Evolutionary conservation across 2,888 invertebrate genomes (phyloP).

Genomic region (Zelleria hepariella): DNA sequence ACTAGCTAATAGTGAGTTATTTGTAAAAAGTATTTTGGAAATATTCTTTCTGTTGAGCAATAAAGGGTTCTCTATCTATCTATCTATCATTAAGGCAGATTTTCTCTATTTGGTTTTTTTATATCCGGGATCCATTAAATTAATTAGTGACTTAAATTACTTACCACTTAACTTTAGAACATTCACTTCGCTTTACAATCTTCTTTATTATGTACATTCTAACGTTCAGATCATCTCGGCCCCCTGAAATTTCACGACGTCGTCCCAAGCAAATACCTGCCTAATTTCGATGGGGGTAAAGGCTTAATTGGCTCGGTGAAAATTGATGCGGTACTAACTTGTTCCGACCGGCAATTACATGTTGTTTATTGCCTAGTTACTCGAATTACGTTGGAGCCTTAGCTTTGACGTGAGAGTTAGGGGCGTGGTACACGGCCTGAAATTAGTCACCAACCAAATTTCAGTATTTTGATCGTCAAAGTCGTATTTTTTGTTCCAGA

Average conservation of each 20-base stretch:
- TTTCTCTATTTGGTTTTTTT: no score
- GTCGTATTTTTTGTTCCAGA: neutral
- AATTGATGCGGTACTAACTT: constrained; percentile 21
- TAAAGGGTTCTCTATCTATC: no score
- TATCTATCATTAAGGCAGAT: no score
- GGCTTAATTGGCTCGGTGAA: constrained; percentile 17
- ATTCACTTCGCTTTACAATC: neutral
- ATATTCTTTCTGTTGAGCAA: no score
- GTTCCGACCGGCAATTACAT: constrained; percentile 20
- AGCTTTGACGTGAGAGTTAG: neutral
- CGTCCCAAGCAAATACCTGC: neutral
- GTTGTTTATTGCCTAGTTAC: constrained; percentile 19
- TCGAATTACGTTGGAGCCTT: constrained; percentile 16
- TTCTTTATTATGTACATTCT: neutral
- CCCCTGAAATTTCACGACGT: neutral
- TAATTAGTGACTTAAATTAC: no score
- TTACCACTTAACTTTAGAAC: no score
- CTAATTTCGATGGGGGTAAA: constrained; percentile 10
- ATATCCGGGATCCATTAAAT: no score
- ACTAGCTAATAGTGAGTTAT: no score
- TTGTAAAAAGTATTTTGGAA: no score
- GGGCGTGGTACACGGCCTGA: neutral
- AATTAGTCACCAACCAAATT: no score
- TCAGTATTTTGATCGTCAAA: neutral
- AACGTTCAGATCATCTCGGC: neutral